A percentile compares a stretch with the other conserved stretches of the same genome.
These are phyloP conservation scores for Marisa cornuarietis DNA, from an alignment of 1,140 invertebrate genomes.

Conservation along the genomic window DNA sequence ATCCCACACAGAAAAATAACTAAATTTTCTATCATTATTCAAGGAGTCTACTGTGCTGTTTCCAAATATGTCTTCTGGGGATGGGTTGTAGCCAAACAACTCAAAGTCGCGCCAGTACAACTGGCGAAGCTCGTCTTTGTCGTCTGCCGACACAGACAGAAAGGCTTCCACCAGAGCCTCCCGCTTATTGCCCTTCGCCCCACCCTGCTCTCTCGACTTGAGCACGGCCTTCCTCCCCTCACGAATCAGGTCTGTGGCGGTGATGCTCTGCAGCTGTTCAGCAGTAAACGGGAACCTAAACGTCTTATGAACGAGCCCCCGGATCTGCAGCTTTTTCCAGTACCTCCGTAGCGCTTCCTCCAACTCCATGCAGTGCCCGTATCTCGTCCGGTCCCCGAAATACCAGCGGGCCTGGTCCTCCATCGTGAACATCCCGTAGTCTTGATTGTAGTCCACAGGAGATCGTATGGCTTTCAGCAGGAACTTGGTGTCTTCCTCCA, in stretches of 20 bases:
- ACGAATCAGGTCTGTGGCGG: constrained; percentile 1
- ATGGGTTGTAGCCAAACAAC: constrained; percentile 35
- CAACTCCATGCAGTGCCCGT: constrained; percentile 46
- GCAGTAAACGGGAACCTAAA: constrained; percentile 34
- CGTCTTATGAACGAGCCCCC: constrained; percentile 49
- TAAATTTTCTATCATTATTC: too few species aligned
- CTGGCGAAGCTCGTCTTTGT: constrained; percentile 25
- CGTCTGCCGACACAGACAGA: constrained; percentile 8
- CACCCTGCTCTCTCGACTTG: constrained; percentile 4
- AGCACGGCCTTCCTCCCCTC: constrained; percentile 21
- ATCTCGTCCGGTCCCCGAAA: constrained; percentile 33
- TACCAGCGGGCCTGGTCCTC: constrained; percentile 39
- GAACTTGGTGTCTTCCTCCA: constrained; percentile 15
- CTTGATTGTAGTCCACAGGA: constrained; percentile 44
- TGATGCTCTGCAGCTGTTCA: background rate
- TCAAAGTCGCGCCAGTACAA: constrained; percentile 32
- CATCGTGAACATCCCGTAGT: constrained; percentile 46
- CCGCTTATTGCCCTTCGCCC: constrained; percentile 8
- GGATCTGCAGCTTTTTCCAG: constrained; percentile 53
- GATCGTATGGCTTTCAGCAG: constrained; percentile 33
- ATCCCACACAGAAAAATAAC: too few species aligned
- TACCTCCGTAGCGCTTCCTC: constrained; percentile 42
- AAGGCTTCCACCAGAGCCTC: constrained; percentile 32
- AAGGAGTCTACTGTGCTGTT: too few species aligned
- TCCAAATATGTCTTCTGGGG: constrained; percentile 26